Evolutionary conservation across 2,113 vertebrate species (phyloP).

Genomic region (Pterocles burchelli): DNA sequence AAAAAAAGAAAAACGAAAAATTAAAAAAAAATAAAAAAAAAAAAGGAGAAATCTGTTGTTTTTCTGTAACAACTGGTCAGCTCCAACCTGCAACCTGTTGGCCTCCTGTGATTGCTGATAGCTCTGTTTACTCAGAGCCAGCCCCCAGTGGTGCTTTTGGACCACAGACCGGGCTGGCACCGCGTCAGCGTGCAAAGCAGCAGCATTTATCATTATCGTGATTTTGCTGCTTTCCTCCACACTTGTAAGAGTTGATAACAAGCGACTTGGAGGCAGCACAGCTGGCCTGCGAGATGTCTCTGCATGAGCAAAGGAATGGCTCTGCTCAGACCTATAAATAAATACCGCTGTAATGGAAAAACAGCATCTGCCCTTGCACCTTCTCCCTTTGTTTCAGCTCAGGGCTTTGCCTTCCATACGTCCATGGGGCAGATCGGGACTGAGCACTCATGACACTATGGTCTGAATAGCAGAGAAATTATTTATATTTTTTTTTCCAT

Average conservation of each 20-base stretch:
- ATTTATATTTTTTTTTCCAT: neutral
- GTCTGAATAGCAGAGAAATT: neutral
- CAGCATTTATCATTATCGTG: neutral
- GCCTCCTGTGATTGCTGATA: constrained; percentile 8
- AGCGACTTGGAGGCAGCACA: constrained; percentile 11
- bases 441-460: neutral
- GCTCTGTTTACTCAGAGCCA: neutral
- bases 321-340: neutral
- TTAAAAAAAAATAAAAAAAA: neutral
- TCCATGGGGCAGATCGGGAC: neutral
- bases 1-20: neutral
- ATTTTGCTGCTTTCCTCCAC: neutral
- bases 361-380: neutral
- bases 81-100: neutral
- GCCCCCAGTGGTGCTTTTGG: neutral
- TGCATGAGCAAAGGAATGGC: neutral
- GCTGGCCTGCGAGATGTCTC: constrained; percentile 19
- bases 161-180: neutral
- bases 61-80: neutral
- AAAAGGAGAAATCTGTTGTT: neutral
- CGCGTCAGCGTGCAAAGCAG: neutral
- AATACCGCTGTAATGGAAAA: neutral
- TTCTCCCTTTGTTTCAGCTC: neutral
- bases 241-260: constrained; percentile 14
- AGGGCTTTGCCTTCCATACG: neutral